Conservation (phyloP, 2,797 vertebrate genomes). For the Notamacropus eugenii region DNA sequence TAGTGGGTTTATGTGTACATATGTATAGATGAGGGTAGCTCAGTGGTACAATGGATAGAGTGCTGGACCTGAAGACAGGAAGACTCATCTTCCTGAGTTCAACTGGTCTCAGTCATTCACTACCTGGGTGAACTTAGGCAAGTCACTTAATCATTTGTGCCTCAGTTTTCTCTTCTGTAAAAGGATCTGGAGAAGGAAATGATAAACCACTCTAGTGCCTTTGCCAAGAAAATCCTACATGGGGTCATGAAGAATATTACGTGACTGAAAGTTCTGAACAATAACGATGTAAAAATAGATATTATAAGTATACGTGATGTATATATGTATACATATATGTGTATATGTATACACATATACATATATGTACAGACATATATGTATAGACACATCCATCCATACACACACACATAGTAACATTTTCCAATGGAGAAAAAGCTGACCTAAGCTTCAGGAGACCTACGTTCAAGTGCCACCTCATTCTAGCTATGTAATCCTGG, state of each 20-base stretch:
- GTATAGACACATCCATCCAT: too few relatives aligned
- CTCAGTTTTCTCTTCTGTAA: constrained; percentile 62
- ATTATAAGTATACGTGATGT: background rate
- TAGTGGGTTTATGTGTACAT: background rate
- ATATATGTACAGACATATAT: background rate
- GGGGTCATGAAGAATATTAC: background rate
- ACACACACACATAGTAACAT: background rate
- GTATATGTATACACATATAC: background rate
- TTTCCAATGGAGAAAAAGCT: background rate
- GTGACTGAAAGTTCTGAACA: background rate
- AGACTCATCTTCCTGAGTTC: background rate
- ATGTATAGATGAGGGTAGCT: background rate
- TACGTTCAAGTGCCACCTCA: background rate
- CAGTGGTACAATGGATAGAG: constrained; percentile 42
- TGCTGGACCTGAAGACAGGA: constrained; percentile 27
- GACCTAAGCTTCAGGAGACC: background rate
- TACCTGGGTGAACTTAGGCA: background rate
- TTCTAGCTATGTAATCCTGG: background rate
- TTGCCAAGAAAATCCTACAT: background rate
- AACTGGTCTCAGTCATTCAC: background rate
- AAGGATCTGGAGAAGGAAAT: constrained; percentile 54
- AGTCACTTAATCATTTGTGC: background rate
- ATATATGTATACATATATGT: background rate
- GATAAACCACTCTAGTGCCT: background rate
- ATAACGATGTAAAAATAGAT: background rate